A percentile compares a stretch with the other conserved stretches of the same genome.
These are phyloP conservation scores for Apodemia hepburni DNA, from an alignment of 2,888 invertebrate genomes.

Conservation along the genomic window DNA sequence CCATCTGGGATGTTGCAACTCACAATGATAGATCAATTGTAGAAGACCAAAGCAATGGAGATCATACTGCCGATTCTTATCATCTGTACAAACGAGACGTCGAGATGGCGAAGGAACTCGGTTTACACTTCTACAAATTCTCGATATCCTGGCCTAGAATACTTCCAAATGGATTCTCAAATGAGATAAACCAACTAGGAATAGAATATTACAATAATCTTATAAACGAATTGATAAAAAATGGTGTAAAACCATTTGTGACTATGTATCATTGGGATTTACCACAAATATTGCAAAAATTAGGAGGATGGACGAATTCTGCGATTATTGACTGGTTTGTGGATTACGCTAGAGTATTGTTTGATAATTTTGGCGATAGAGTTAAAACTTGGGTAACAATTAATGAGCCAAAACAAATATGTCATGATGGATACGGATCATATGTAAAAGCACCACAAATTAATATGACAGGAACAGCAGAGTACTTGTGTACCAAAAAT, in stretches of 20 bases:
- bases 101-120: conserved; percentile 59
- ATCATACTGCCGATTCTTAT: conserved; percentile 81
- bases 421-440: conserved; percentile 66
- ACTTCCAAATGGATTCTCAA: conserved; percentile 77
- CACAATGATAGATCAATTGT: conserved; percentile 46
- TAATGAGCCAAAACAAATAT: conserved; percentile 77
- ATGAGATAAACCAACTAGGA: conserved; percentile 79
- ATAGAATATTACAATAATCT: conserved; percentile 83
- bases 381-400: conserved; percentile 82
- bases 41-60: conserved; percentile 55
- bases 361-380: conserved; percentile 65
- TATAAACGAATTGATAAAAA: conserved; percentile 70
- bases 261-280: conserved; percentile 80
- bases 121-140: conserved; percentile 76
- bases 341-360: conserved; percentile 68
- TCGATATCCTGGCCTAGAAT: conserved; percentile 84
- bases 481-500: conserved; percentile 75
- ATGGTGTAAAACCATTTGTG: conserved; percentile 75
- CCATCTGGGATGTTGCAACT: conserved; percentile 74
- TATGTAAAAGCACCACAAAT: conserved; percentile 51
- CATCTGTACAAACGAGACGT: conserved; percentile 79
- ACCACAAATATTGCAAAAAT: conserved; percentile 71
- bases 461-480: conserved; percentile 62
- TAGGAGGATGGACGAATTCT: conserved; percentile 79
- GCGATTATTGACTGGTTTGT: conserved; percentile 66